Evolutionary conservation across 2,888 invertebrate genomes (phyloP), one percentile per base, ranked within the genome.

Genomic region (Lingula anatina): DNA sequence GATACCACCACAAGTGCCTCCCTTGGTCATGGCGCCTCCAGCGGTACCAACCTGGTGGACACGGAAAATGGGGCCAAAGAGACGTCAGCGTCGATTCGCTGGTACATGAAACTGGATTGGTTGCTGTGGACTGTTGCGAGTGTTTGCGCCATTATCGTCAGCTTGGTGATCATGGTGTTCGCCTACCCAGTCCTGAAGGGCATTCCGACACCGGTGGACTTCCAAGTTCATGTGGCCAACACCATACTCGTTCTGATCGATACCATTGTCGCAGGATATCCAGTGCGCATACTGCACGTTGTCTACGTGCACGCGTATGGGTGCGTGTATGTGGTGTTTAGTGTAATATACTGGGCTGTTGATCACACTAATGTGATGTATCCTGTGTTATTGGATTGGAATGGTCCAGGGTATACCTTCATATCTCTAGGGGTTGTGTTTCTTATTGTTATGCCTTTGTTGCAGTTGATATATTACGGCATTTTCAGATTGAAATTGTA

Each of bases 181-280:
- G 55, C 71, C 1, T 68, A 58, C 49, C 68, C 66, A 5, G 28
- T 48, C n/a, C 47, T 64, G 35, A n/a, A n/a, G n/a, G n/a, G n/a
- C n/a, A n/a, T n/a, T n/a, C n/a, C n/a, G n/a, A n/a, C n/a, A n/a
- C 31, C 48, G 18, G 47, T 64, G 35, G 12, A 71, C 50, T 27
- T 69, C 20, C 64, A 69, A 42, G 53, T 71, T 1, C 71, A 73
- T 55, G 57, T 58, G 5, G 46, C 70, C n/a, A 73, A 70, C 46
- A 63, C 67, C 0, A 54, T 71, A 3, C 55, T 71, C 12, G 47
- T 72, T 1, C 15, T 71, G 2, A 31, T 70, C 1, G 73, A 73
- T 46, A 55, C 63, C 25, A 31, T 60, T 5, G 2, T 72, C 2
- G 53, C 60, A 5, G 70, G 64, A 0, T 31, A 68, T 2, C 73